Percentiles rank a stretch among this genome's conserved stretches.
Evolutionary conservation across 2,888 invertebrate species (phyloP).

Genomic region (Corbicula japonica): DNA sequence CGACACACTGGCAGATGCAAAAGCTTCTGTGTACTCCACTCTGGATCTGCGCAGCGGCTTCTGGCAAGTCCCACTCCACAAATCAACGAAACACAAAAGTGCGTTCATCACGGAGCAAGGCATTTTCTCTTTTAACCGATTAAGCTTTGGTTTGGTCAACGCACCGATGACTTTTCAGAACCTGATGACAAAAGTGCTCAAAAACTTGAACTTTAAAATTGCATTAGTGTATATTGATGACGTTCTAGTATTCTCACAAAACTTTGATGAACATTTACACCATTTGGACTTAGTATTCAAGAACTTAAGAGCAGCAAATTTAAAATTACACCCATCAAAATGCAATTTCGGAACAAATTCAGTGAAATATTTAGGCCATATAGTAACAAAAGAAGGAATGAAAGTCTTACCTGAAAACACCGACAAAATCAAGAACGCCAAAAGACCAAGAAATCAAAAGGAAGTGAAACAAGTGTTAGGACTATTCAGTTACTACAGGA

Average conservation of each 20-base stretch:
- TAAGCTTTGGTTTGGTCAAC: conserved; percentile 55
- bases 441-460: conserved; percentile 29
- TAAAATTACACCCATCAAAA: conserved; percentile 56
- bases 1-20: conserved; percentile 44
- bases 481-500: conserved; percentile 36
- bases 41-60: conserved; percentile 48
- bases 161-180: conserved; percentile 44
- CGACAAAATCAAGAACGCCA: conserved; percentile 6
- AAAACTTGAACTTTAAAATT: conserved; percentile 45
- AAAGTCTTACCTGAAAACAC: conserved; percentile 34
- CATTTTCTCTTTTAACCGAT: conserved; percentile 36
- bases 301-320: conserved; percentile 35
- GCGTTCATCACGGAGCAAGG: conserved; percentile 44
- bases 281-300: conserved; percentile 47
- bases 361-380: conserved; percentile 55
- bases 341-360: conserved; percentile 43
- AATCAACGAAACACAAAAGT: conserved; percentile 37
- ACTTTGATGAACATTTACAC: conserved; percentile 45
- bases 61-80: conserved; percentile 46
- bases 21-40: conserved; percentile 18
- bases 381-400: conserved; percentile 50
- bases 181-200: conserved; percentile 41
- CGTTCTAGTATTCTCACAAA: conserved; percentile 41
- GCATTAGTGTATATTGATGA: conserved; percentile 61
- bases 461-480: conserved; percentile 49